Base-by-base conservation (phyloP, 2,888 invertebrate genomes). In the Drosophila anceps region DNA sequence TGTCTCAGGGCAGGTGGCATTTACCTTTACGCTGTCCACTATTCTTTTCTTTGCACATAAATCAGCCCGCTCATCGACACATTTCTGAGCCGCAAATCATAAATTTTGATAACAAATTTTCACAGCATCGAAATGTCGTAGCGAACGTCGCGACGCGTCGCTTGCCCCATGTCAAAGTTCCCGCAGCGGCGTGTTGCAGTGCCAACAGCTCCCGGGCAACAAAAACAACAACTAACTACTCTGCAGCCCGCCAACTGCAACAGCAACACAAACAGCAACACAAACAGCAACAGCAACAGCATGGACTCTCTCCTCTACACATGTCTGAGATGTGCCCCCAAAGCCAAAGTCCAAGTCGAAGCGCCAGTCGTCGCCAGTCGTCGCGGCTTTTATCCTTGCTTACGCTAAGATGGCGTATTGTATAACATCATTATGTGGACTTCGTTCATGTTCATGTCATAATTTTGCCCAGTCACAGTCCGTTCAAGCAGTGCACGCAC, bases 381-480 rank as follows among this genome's bases (percentile, higher is more conserved):
- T 46, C 62, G 63, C 86, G 87, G 87, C 88, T 58, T 90, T 83
- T 82, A 62, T 78, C 82, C 88, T 82, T 88, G 90, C 90, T 88
- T 88, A 79, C 76, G 90, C 88, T 88, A 88, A 88, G 91, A 91
- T 91, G 91, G 91, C 87, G 91, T 91, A 91, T 91, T 89, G 91
- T 91, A 89, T 91, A 91, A 91, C 91, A 91, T 91, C 92, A 91
- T 91, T 91, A 91, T 91, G 90, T 82, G 91, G 83, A 90, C 90
- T 91, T 86, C 88, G 92, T 88, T 91, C 91, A 90, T 91, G 91
- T 91, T 91, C 91, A 91, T 91, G 91, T 91, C 92, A 91, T 91
- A 91, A 91, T 91, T 91, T 91, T 91, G 88, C 57, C 31, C 88
- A 76, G 74, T 43, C 60, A 67, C 53, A 53, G 48, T 54, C 58